Evolutionary conservation across 2,113 vertebrate species (phyloP).

Genomic region (Oncorhynchus nerka): DNA sequence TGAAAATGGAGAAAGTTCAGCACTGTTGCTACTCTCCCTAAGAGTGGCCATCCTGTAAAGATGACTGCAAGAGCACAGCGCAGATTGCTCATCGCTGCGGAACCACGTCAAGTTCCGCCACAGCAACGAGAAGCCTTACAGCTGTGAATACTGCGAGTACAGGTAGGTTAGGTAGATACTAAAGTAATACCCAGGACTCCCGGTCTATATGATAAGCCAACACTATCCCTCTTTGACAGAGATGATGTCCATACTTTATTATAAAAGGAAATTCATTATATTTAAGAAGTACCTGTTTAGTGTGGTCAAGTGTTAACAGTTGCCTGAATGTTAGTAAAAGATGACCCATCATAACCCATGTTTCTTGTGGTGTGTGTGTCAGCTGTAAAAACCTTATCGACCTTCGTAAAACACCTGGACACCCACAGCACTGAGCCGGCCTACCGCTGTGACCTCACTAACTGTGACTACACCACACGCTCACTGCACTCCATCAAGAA

Average conservation of each 20-base stretch:
- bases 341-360: too few species aligned
- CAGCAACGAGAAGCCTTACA: conserved; percentile 93
- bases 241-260: too few species aligned
- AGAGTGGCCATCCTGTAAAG: too few species aligned
- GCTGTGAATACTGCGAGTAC: conserved; percentile 96
- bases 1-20: too few species aligned
- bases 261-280: too few species aligned
- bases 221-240: too few species aligned
- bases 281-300: too few species aligned
- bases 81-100: conserved; percentile 77
- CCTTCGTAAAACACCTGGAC: conserved; percentile 91
- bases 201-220: not conserved
- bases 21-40: too few species aligned
- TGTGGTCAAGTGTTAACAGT: too few species aligned
- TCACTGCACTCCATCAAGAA: conserved; percentile 88
- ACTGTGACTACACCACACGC: conserved; percentile 86
- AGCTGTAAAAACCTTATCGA: conserved; percentile 96
- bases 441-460: conserved; percentile 78
- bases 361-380: not conserved
- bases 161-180: conserved; percentile 63
- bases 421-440: conserved; percentile 92
- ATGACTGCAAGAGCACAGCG: too few species aligned
- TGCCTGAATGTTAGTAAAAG: too few species aligned
- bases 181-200: not conserved
- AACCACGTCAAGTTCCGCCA: conserved; percentile 97